phyloP scores from a whole-genome alignment of 92 coral and sea anemone genomes.

The Scolanthus callimorphus region DNA sequence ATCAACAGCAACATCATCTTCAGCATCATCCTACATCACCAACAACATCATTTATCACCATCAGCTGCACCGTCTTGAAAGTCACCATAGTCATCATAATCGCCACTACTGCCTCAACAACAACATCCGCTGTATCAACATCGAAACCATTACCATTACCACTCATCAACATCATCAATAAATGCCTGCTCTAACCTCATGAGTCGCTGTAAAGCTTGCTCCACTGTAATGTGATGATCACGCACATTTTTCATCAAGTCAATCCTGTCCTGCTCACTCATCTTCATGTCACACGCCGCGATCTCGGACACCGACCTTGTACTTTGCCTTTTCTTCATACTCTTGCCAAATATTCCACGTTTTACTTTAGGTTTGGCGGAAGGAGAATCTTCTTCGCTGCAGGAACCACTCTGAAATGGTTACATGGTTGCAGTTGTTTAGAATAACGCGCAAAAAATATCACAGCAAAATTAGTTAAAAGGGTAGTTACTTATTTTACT shows the following conservation, averaged over 20 bases:
- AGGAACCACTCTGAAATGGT: conserved; percentile 33
- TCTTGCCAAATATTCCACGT: conserved; percentile 72
- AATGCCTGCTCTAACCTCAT: conserved; percentile 62
- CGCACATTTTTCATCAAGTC: conserved; percentile 78
- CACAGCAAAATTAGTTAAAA: too few species aligned
- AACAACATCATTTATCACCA: too few species aligned
- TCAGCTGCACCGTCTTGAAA: too few species aligned
- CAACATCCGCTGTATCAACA: too few species aligned
- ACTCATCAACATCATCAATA: too few species aligned
- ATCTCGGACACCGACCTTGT: conserved; percentile 81
- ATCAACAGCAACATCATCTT: too few species aligned
- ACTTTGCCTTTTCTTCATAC: conserved; percentile 67
- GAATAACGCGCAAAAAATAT: too few species aligned
- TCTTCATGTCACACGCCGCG: conserved; percentile 73
- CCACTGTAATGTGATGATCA: conserved; percentile 60
- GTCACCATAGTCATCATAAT: too few species aligned
- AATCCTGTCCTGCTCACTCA: conserved; percentile 87
- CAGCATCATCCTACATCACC: too few species aligned
- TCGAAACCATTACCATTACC: too few species aligned
- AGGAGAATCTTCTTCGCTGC: conserved; percentile 60
- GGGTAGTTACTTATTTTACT: not conserved
- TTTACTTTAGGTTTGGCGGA: conserved; percentile 51
- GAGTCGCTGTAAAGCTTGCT: conserved; percentile 72
- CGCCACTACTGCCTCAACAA: too few species aligned
- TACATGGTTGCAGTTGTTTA: too few species aligned